phyloP scores from a whole-genome alignment of 1,140 invertebrate species.

The Drosophila chauvacae region DNA sequence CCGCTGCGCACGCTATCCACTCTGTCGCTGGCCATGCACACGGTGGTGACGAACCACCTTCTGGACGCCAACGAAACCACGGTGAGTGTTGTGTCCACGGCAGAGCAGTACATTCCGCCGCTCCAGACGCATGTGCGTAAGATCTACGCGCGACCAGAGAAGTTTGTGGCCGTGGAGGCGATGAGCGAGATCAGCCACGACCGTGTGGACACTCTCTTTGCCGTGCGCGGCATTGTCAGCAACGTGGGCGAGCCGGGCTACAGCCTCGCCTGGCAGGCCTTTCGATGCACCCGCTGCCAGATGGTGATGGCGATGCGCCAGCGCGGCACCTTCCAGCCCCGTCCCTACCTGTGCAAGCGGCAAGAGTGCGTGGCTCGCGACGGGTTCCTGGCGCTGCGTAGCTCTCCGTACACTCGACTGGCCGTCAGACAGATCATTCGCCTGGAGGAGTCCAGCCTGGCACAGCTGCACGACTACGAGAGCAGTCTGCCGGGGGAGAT shows the following conservation, averaged over 20 bases:
- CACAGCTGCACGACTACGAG: constrained; percentile 41
- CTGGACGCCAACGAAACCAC: constrained; percentile 31
- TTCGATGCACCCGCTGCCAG: constrained; percentile 90
- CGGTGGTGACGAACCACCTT: constrained; percentile 82
- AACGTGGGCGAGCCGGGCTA: constrained; percentile 91
- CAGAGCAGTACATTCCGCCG: constrained; percentile 42
- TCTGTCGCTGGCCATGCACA: constrained; percentile 88
- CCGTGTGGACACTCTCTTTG: constrained; percentile 86
- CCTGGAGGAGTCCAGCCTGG: constrained; percentile 65
- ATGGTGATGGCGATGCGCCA: constrained; percentile 87
- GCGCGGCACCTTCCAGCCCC: constrained; percentile 65
- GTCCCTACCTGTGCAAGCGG: constrained; percentile 66
- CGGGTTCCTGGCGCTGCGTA: constrained; percentile 62
- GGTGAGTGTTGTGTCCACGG: neutral
- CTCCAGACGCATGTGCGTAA: constrained; percentile 42
- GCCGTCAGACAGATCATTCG: constrained; percentile 65
- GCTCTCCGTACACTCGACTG: constrained; percentile 70
- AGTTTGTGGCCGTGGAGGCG: constrained; percentile 53
- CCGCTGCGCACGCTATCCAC: constrained; percentile 86
- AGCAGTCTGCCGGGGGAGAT: constrained; percentile 28
- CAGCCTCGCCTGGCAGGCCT: constrained; percentile 91
- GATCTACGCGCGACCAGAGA: constrained; percentile 53
- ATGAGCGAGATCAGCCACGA: constrained; percentile 41
- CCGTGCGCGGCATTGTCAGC: constrained; percentile 94
- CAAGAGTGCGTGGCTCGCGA: constrained; percentile 60